These are phyloP conservation scores for Oryzias javanicus DNA, from an alignment of 2,113 vertebrate genomes.

Conservation along the genomic window DNA sequence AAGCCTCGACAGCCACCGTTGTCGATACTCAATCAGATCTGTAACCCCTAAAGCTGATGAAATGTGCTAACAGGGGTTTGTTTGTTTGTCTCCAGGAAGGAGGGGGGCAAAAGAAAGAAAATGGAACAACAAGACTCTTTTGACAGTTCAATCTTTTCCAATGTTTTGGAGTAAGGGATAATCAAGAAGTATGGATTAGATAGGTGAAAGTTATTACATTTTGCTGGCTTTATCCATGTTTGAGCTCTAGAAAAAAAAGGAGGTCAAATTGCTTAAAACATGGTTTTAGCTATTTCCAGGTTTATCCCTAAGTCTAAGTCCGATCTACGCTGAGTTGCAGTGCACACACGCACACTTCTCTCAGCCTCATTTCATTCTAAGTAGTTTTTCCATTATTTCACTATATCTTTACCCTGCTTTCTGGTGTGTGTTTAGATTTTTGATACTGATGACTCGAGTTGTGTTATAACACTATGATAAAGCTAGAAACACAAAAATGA, in stretches of 20 bases:
- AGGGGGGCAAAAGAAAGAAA: conserved; percentile 62
- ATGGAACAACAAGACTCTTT: conserved; percentile 73
- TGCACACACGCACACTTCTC: conserved; percentile 44
- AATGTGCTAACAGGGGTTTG: conserved; percentile 75
- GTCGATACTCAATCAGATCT: conserved; percentile 80
- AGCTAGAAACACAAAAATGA: no score
- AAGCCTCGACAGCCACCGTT: conserved; percentile 66
- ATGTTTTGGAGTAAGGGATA: conserved; percentile 70
- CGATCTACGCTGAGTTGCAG: conserved; percentile 23
- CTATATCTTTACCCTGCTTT: conserved; percentile 26
- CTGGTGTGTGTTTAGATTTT: conserved; percentile 45
- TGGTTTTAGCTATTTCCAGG: conserved; percentile 43
- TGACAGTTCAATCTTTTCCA: conserved; percentile 71
- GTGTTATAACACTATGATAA: no score
- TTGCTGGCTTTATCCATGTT: conserved; percentile 73
- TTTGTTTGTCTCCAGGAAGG: conserved; percentile 69
- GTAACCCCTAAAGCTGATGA: conserved; percentile 76
- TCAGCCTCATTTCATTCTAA: conserved; percentile 41
- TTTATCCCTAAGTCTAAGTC: conserved; percentile 55
- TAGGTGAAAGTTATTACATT: conserved; percentile 69
- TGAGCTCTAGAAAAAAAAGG: conserved; percentile 58
- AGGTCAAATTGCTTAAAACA: conserved; percentile 60
- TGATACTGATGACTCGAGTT: conserved; percentile 1
- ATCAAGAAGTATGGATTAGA: conserved; percentile 74
- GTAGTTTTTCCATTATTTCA: conserved; percentile 47